phyloP scores from a whole-genome alignment of 2,888 invertebrate species.

The Argyresthia albistria region DNA sequence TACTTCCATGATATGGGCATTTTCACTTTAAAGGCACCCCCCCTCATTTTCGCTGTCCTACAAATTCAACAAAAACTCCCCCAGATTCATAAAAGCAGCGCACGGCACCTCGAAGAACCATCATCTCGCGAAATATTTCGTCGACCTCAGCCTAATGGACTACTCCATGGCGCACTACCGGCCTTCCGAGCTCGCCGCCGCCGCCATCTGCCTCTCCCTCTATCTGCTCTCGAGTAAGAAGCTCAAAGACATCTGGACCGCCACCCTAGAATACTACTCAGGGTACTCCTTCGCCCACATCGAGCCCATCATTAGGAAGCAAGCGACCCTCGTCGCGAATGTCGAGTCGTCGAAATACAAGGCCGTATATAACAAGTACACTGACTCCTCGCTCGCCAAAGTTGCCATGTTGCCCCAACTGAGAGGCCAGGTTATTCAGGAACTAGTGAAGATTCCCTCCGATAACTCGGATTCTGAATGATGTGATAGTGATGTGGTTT shows the following conservation, averaged over 20 bases:
- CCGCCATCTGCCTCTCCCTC: conserved; percentile 82
- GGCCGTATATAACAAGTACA: conserved; percentile 79
- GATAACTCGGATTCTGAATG: conserved; percentile 8
- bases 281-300: conserved; percentile 80
- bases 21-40: too few species aligned
- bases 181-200: conserved; percentile 89
- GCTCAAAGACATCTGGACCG: conserved; percentile 76
- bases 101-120: conserved; percentile 77
- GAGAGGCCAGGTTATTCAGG: conserved; percentile 46
- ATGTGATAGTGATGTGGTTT: background rate
- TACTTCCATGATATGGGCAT: too few species aligned
- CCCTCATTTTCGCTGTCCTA: too few species aligned
- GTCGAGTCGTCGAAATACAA: conserved; percentile 81
- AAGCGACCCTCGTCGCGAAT: conserved; percentile 79
- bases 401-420: conserved; percentile 77
- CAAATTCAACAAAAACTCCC: background rate
- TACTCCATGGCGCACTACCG: conserved; percentile 83
- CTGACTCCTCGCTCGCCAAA: conserved; percentile 67
- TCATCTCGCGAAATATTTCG: conserved; percentile 90
- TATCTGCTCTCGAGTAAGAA: conserved; percentile 65
- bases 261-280: conserved; percentile 83
- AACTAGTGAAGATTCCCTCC: conserved; percentile 26
- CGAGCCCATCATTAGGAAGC: conserved; percentile 75
- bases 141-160: conserved; percentile 87
- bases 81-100: conserved; percentile 74